Evolutionary conservation across 1,140 invertebrate genomes (phyloP), one percentile per base, ranked within the genome.

Genomic region (Muscidifurax raptorellus): DNA sequence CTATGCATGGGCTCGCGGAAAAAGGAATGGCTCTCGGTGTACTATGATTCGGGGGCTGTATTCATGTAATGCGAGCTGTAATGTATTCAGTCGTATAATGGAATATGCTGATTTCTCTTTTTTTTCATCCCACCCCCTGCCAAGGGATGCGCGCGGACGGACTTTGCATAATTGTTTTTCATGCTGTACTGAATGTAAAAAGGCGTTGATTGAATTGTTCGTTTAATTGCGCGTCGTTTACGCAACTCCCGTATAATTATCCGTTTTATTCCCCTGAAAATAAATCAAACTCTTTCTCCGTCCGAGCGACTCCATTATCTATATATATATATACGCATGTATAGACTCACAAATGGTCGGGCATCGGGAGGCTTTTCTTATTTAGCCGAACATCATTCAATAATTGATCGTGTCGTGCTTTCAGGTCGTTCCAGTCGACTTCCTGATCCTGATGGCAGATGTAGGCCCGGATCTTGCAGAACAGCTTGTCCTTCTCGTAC

Each of bases 261-360:
- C 9, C 5, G 0, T 40, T 40, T 9, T 40, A 40, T 40, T 2
- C 10, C 36, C 10, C 36, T 9, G 7, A 40, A 9, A 9, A 40
- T 40, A 40, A 40, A 40, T n/a, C n/a, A n/a, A n/a, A n/a, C n/a
- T n/a, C n/a, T n/a, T n/a, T n/a, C n/a, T n/a, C n/a, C n/a, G n/a
- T n/a, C n/a, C n/a, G n/a, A n/a, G n/a, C n/a, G n/a, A n/a, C n/a
- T n/a, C n/a, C n/a, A n/a, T n/a, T 18, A 4, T 52, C 1, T 52
- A 52, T 52, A 52, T 18, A 32, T 6, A 10, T 40, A 1, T 40
- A 40, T 12, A 36, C 9, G 32, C 32, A 36, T 40, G 10, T 40
- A 30, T 64, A 77, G 27, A 91, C 92, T 87, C 87, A 94, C 93
- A 92, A 90, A 80, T 94, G 91, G 71, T 93, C 90, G 2, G 93